phyloP scores from a whole-genome alignment of 2,797 vertebrate species.

The Phalloptychus januarius region DNA sequence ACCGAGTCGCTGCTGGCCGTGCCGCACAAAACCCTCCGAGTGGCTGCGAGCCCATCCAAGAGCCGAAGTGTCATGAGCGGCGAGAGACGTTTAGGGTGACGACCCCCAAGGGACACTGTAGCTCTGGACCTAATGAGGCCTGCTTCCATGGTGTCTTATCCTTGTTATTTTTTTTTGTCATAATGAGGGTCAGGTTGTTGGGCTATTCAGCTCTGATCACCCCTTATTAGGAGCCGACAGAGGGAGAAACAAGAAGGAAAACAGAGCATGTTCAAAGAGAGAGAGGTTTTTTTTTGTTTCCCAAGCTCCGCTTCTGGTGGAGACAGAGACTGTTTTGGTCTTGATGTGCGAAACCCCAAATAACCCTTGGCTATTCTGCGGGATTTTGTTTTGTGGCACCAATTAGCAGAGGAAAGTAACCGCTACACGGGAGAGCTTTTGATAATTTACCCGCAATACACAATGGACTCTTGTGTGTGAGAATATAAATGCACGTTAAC shows the following conservation, averaged over 20 bases:
- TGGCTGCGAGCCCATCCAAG: constrained; percentile 50
- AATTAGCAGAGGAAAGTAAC: constrained; percentile 47
- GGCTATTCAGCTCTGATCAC: constrained; percentile 73
- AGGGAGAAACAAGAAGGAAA: constrained; percentile 42
- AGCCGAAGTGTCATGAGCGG: constrained; percentile 41
- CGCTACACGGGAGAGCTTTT: constrained; percentile 29
- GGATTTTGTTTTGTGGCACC: constrained; percentile 48
- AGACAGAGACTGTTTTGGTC: constrained; percentile 14
- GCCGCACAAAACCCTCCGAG: constrained; percentile 43
- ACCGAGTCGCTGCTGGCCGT: constrained; percentile 34
- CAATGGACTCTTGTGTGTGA: neutral
- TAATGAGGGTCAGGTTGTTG: constrained; percentile 75
- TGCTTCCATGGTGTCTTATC: constrained; percentile 62
- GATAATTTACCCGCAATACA: constrained; percentile 10
- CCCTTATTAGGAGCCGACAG: constrained; percentile 66
- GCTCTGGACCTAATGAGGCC: constrained; percentile 71
- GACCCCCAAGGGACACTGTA: constrained; percentile 56
- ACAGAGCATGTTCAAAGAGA: constrained; percentile 21
- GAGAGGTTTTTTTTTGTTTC: neutral
- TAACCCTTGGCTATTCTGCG: constrained; percentile 40
- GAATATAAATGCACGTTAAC: neutral
- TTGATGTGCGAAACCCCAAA: constrained; percentile 26
- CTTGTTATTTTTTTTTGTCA: constrained; percentile 67
- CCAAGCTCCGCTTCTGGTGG: constrained; percentile 19
- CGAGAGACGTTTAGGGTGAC: constrained; percentile 52